Evolutionary conservation across 2,113 vertebrate species (phyloP), one percentile per base, ranked within the genome.

Genomic region (Ornithorhynchus anatinus): DNA sequence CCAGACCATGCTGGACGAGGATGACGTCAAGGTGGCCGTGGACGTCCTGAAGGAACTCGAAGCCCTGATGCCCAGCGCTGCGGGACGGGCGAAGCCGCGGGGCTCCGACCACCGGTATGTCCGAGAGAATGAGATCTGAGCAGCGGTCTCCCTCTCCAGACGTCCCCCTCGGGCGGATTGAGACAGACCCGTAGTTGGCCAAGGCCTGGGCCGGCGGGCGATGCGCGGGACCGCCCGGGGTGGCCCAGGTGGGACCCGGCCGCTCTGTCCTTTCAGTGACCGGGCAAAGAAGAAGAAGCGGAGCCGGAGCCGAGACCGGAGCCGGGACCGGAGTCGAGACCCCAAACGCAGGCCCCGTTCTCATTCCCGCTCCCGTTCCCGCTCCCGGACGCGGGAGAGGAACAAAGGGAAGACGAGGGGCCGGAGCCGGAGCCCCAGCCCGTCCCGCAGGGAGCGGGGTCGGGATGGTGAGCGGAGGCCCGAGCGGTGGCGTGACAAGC

Each of bases 31-130:
- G 52, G 94, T 99, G 0, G 97, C 97, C 16, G 96, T 95, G 38
- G 95, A 97, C 81, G 97, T 96, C 14, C 94, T 99, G 74, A 97
- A 97, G 35, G 96, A 98, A 29, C 92, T 99, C 5, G 98, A 99
- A 88, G 97, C 98, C 84, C 93, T 99, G 44, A 96, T 97, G 96
- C 98, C 97, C 4, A 95, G 92, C 5, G 92, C 92, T 3, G 83
- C 88, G 16, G 85, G 44, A 38, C 93, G 94, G 16, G 73, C 86
- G 36, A 80, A 81, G 32, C 91, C 92, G 0, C 94, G 94, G 78
- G 80, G 48, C 43, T 90, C 86, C 1, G 96, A 95, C 57, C 94
- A 92, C 83, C 90, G 92, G 97, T 98, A 36, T 42, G 91, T 90
- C 37, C 23, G 25, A 72, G 5, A 3, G 3, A n/a, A n/a, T n/a